Base-by-base conservation (phyloP, 2,888 invertebrate species). In the Troides oblongomaculatus region DNA sequence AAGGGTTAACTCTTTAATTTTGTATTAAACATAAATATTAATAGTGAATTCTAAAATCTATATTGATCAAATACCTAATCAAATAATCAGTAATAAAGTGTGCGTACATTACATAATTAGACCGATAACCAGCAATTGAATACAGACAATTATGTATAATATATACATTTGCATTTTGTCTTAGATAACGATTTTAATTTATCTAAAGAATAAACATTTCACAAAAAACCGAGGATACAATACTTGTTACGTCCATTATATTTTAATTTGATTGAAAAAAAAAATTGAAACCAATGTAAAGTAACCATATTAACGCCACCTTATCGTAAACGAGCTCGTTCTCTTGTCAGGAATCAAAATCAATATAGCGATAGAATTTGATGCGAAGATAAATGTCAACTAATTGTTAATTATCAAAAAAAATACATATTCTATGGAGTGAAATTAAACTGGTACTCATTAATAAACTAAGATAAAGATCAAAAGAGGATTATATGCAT, bases 401-500 rank as follows among this genome's bases (percentile, higher is more conserved):
- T 60, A 21, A 62, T 65, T 46, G 53, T 53, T 30, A 60, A 63
- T 62, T 63, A 67, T 63, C 63, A 53, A 71, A 72, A 66, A 65
- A 70, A 66, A 1, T 69, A 67, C 56, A 69, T 62, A 62, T 50
- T 64, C 65, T 61, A 69, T 66, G 59, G 60, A 62, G 43, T 61
- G 61, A 57, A 71, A 57, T 58, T 53, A 58, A 46, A 66, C 56
- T 71, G 70, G 72, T 66, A 66, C 62, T 69, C 71, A 72, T 67
- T 69, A 73, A 74, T 70, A 72, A 64, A 46, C 72, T 69, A 73
- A 73, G 66, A 75, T 72, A 74, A 73, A 73, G 70, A 76, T 74
- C 72, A 70, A 72, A 21, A 73, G 66, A 62, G 73, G 70, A 75
- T 72, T 73, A 75, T 72, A 74, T 23, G 23, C n/a, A 14, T 57